Percentiles rank a stretch among this genome's conserved stretches.
Conservation (phyloP, 2,888 invertebrate species). For the Apomyelois bistriatella region DNA sequence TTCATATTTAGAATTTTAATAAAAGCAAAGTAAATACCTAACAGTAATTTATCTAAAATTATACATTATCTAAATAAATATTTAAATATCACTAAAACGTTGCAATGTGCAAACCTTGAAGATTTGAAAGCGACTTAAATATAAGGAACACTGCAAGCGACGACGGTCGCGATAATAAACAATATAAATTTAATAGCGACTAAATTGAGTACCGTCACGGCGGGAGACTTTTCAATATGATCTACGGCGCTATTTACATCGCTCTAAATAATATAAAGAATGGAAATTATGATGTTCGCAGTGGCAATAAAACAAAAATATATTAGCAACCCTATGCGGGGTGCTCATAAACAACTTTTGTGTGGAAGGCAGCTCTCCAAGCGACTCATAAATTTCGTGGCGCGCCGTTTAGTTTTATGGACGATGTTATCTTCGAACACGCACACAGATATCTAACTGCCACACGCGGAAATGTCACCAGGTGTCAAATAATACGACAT, state of each 20-base stretch:
- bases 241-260: conserved; percentile 60
- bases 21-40: too few species aligned
- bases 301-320: conserved; percentile 59
- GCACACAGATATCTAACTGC: conserved; percentile 38
- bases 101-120: neutral
- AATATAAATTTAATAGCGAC: conserved; percentile 56
- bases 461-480: conserved; percentile 10
- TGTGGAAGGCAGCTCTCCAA: conserved; percentile 72
- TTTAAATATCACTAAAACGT: neutral
- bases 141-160: conserved; percentile 12
- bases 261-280: conserved; percentile 59
- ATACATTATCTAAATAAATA: too few species aligned
- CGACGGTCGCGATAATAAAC: conserved; percentile 40
- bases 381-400: conserved; percentile 74
- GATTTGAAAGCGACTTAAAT: neutral
- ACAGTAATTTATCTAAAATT: too few species aligned
- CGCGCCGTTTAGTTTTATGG: conserved; percentile 74
- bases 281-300: conserved; percentile 63
- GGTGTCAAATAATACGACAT: conserved; percentile 9
- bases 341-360: conserved; percentile 73
- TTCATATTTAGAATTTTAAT: too few species aligned
- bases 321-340: conserved; percentile 64
- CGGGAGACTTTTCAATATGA: conserved; percentile 59
- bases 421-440: conserved; percentile 71
- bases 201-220: conserved; percentile 55